Conservation (phyloP, 2,797 vertebrate species). For the Crenichthys baileyi region DNA sequence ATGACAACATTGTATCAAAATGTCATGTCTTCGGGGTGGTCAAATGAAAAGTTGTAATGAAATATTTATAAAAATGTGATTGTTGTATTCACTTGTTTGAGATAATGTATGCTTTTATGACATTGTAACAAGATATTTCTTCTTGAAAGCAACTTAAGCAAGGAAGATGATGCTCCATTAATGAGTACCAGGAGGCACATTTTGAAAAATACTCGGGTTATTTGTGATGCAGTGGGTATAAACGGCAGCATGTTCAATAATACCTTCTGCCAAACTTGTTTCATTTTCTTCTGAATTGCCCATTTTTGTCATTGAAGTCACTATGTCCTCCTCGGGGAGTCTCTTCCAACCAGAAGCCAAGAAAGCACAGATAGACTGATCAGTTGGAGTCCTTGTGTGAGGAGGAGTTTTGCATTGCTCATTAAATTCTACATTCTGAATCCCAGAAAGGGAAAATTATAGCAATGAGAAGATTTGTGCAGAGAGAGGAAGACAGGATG, state of each 20-base stretch:
- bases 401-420: conserved; percentile 32
- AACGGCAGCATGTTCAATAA: conserved; percentile 46
- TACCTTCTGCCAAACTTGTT: conserved; percentile 48
- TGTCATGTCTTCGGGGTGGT: too few species aligned
- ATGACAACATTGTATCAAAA: too few species aligned
- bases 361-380: conserved; percentile 38
- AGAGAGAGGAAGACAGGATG: conserved; percentile 14
- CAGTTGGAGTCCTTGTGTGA: conserved; percentile 28
- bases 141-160: conserved; percentile 6
- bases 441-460: conserved; percentile 41
- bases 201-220: conserved; percentile 27
- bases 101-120: conserved; percentile 5
- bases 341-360: conserved; percentile 46
- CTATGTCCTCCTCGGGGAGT: conserved; percentile 63
- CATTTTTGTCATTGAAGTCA: conserved; percentile 63
- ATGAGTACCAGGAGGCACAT: conserved; percentile 10
- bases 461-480: conserved; percentile 46
- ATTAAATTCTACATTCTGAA: conserved; percentile 37
- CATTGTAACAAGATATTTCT: conserved; percentile 21
- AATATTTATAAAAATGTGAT: too few species aligned
- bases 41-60: too few species aligned
- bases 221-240: conserved; percentile 16
- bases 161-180: conserved; percentile 13
- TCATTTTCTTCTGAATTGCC: conserved; percentile 54
- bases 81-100: too few species aligned